A percentile compares a stretch with the other conserved stretches of the same genome.
These are phyloP conservation scores for Vanessa cardui DNA, from an alignment of 2,888 invertebrate species.

Conservation along the genomic window DNA sequence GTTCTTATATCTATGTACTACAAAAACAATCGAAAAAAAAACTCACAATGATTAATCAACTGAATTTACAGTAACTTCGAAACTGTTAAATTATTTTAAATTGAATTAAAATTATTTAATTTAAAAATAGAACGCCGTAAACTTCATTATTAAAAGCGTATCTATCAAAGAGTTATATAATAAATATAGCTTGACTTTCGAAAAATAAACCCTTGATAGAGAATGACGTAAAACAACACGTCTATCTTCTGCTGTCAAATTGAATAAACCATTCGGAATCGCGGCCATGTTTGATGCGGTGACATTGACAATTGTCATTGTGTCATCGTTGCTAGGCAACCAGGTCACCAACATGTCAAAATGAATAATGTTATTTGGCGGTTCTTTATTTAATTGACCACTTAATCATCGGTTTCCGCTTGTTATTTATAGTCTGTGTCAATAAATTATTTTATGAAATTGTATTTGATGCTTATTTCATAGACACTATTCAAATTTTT, in stretches of 20 bases:
- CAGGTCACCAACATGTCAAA: constrained; percentile 41
- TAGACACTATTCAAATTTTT: not conserved
- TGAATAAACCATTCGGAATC: constrained; percentile 49
- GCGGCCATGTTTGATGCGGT: constrained; percentile 16
- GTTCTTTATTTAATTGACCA: constrained; percentile 18
- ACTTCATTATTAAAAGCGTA: no score
- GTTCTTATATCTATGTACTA: no score
- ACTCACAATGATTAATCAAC: no score
- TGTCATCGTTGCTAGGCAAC: constrained; percentile 42
- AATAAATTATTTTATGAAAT: not conserved
- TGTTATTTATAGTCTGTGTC: constrained; percentile 10
- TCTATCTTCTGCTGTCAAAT: constrained; percentile 42
- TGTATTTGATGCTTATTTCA: not conserved
- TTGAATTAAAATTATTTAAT: no score
- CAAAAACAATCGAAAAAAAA: no score
- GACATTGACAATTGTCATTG: constrained; percentile 32
- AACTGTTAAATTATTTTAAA: no score
- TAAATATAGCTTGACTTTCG: not conserved
- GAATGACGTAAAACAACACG: constrained; percentile 43
- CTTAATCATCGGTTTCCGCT: constrained; percentile 18
- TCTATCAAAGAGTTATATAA: no score
- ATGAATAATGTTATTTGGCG: constrained; percentile 28
- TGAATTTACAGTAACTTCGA: no score
- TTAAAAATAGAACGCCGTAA: no score
- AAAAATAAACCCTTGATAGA: constrained; percentile 3